Percentiles rank a stretch among this genome's conserved stretches.
Evolutionary conservation across 2,888 invertebrate species (phyloP).

Genomic region (Pristionchus japonicus): DNA sequence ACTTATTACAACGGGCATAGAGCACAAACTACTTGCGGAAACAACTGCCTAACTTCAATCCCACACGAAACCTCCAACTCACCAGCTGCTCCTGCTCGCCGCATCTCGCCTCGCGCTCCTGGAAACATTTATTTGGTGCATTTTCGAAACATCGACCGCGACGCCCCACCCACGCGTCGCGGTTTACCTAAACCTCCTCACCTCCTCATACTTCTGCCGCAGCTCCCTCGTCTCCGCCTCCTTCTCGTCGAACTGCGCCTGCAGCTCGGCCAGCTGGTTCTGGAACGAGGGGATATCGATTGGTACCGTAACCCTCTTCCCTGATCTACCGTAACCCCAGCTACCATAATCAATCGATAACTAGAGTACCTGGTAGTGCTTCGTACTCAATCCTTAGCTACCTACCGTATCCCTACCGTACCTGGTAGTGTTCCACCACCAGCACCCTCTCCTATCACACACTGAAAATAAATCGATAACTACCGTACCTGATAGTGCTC

Average conservation of each 20-base stretch:
- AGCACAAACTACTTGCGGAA: too few species aligned
- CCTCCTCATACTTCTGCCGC: constrained; percentile 64
- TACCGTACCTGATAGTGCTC: constrained; percentile 58
- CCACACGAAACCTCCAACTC: background rate
- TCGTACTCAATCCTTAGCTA: constrained; percentile 82
- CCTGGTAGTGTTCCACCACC: too few species aligned
- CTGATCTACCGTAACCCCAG: background rate
- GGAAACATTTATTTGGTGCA: constrained; percentile 1
- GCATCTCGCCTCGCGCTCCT: constrained; percentile 12
- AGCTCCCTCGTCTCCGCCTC: constrained; percentile 62
- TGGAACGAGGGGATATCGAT: constrained; percentile 46
- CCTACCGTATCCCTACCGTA: constrained; percentile 76
- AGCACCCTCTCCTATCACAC: constrained; percentile 17
- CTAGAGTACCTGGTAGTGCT: background rate
- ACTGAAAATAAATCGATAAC: too few species aligned
- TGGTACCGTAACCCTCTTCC: background rate
- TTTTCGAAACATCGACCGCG: background rate
- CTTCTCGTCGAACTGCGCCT: constrained; percentile 64
- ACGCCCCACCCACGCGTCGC: constrained; percentile 56
- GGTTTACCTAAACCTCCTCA: too few species aligned
- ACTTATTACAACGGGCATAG: too few species aligned
- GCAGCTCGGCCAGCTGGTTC: constrained; percentile 63
- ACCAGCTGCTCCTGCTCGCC: constrained; percentile 22
- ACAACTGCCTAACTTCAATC: too few species aligned
- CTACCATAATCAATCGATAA: background rate